phyloP scores from a whole-genome alignment of 2,888 invertebrate genomes.

The Penaeus monodon region DNA sequence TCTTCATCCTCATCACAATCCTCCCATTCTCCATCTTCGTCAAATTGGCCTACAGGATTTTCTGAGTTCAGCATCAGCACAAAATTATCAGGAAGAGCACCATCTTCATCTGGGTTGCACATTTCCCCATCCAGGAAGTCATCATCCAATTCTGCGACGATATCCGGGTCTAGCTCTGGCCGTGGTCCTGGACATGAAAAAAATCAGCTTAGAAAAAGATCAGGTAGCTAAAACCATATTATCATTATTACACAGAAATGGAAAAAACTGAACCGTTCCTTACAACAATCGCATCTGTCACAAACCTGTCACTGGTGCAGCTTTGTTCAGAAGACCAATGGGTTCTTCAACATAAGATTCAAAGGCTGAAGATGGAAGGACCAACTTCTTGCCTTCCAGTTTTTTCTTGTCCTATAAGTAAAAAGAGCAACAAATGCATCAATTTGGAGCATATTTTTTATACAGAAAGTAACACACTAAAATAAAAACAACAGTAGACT shows the following conservation, averaged over 20 bases:
- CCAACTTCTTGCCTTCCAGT: slow-evolving; percentile 56
- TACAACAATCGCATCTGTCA: neutral
- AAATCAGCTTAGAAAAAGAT: no score
- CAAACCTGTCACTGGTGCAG: slow-evolving; percentile 75
- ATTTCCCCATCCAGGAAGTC: slow-evolving; percentile 26
- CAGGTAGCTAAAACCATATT: no score
- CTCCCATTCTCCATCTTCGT: slow-evolving; percentile 13
- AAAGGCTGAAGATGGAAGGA: slow-evolving; percentile 88
- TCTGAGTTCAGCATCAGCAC: slow-evolving; percentile 56
- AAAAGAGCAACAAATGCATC: neutral
- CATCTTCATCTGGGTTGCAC: slow-evolving; percentile 55
- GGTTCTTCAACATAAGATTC: slow-evolving; percentile 88
- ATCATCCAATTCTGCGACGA: slow-evolving; percentile 48
- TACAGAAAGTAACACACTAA: neutral
- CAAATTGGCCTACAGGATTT: slow-evolving; percentile 15
- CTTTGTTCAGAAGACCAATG: slow-evolving; percentile 86
- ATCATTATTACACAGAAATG: no score
- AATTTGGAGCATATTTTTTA: neutral
- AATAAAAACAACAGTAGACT: neutral
- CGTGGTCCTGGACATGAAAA: slow-evolving; percentile 27
- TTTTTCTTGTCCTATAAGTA: slow-evolving; percentile 41
- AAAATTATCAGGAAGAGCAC: slow-evolving; percentile 59
- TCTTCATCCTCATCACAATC: slow-evolving; percentile 10
- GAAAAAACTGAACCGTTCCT: no score
- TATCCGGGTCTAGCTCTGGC: slow-evolving; percentile 55